These are phyloP conservation scores for Rhyacophila evoluta DNA, from an alignment of 2,888 invertebrate genomes.

Conservation along the genomic window DNA sequence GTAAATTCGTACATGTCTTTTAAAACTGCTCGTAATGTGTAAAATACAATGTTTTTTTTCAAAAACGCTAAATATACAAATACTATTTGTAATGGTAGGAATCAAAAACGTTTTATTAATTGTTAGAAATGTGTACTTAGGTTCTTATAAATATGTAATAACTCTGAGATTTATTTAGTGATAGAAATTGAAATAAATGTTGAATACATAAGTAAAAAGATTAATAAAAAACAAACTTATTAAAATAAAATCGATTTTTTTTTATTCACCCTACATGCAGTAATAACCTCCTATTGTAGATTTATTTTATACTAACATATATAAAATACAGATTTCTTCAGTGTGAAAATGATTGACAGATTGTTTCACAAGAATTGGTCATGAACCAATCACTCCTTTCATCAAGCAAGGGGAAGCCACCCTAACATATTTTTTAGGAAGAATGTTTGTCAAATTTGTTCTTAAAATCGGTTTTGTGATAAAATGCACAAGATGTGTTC, in stretches of 20 bases:
- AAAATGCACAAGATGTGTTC: too few species aligned
- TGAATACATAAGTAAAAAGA: constrained; percentile 22
- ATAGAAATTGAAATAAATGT: constrained; percentile 21
- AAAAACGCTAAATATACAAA: background rate
- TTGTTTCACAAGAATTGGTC: too few species aligned
- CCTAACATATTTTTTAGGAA: too few species aligned
- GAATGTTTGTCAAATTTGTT: too few species aligned
- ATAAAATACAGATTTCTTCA: too few species aligned
- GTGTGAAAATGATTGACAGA: too few species aligned
- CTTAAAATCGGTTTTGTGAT: too few species aligned
- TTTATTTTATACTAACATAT: too few species aligned
- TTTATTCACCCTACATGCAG: background rate
- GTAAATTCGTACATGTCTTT: constrained; percentile 2
- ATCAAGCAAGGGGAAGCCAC: too few species aligned
- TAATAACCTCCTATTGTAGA: too few species aligned
- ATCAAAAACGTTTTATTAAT: constrained; percentile 22
- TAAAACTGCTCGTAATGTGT: background rate
- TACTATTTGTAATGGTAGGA: background rate
- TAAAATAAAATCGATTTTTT: background rate
- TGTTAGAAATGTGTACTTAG: constrained; percentile 22
- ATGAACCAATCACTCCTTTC: too few species aligned
- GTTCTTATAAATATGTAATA: constrained; percentile 2
- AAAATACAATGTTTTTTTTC: constrained; percentile 3
- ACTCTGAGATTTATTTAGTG: constrained; percentile 20
- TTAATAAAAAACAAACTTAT: constrained; percentile 18